Evolutionary conservation across 2,113 vertebrate genomes (phyloP).

Genomic region (Numida meleagris): DNA sequence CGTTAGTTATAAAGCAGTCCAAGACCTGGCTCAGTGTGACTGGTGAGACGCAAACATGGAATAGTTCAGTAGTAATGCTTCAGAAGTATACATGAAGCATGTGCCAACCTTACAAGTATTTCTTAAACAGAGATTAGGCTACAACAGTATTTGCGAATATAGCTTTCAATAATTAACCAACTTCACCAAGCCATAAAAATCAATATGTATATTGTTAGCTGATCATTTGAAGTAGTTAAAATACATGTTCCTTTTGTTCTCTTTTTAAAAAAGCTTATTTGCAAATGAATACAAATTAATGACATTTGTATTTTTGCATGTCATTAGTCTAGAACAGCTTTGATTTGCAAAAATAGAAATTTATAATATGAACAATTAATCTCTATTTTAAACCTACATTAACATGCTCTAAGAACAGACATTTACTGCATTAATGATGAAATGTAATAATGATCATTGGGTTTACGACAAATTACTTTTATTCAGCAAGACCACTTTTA

Average conservation of each 20-base stretch:
- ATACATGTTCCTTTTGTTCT: not conserved
- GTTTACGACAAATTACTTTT: constrained; percentile 4
- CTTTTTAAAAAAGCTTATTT: not conserved
- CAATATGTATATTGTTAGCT: not conserved
- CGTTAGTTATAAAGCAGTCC: not conserved
- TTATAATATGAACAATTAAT: constrained; percentile 13
- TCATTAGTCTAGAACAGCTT: constrained; percentile 2
- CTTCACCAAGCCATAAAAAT: not conserved
- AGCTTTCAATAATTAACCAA: not conserved
- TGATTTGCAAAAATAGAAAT: constrained; percentile 22
- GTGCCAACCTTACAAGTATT: not conserved
- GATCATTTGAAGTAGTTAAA: not conserved
- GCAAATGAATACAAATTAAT: not conserved
- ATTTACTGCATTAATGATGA: constrained; percentile 36
- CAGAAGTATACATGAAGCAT: not conserved
- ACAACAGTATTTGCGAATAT: not conserved
- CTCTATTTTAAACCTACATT: not conserved
- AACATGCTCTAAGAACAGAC: not conserved
- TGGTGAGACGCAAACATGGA: not conserved
- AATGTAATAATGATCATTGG: not conserved
- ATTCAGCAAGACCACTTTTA: not conserved
- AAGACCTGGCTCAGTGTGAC: not conserved
- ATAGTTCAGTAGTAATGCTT: not conserved
- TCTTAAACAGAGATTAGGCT: not conserved
- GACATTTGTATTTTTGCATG: constrained; percentile 19